Percentiles rank a stretch among this genome's conserved stretches.
phyloP scores from a whole-genome alignment of 2,797 vertebrate species.

The Liparis tanakae region DNA sequence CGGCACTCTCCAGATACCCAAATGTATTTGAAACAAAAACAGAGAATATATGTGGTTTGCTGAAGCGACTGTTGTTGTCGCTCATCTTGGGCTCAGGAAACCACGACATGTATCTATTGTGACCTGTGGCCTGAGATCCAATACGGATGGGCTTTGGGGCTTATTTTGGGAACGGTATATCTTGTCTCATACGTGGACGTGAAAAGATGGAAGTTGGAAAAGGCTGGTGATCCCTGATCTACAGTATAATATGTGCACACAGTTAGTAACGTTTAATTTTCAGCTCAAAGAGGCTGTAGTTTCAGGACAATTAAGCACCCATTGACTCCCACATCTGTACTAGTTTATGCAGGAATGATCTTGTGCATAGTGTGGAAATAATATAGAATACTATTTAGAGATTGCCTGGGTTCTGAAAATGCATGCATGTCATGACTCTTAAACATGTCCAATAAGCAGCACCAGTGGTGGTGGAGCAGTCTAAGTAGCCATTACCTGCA shows the following conservation, averaged over 20 bases:
- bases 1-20: too few relatives aligned
- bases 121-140: background rate
- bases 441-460: constrained; percentile 11
- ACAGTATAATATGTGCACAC: too few relatives aligned
- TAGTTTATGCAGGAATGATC: background rate
- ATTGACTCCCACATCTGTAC: background rate
- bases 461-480: constrained; percentile 6
- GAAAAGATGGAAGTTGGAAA: constrained; percentile 2
- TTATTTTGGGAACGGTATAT: background rate
- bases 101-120: background rate
- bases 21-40: background rate
- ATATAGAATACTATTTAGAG: background rate
- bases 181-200: background rate
- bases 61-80: background rate
- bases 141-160: background rate
- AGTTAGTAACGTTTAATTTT: background rate
- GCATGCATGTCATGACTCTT: background rate
- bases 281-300: background rate
- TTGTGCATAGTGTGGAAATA: constrained; percentile 1
- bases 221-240: too few relatives aligned
- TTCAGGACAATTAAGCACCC: background rate
- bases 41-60: background rate
- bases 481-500: constrained; percentile 15
- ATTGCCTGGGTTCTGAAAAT: background rate
- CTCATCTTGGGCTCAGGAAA: background rate